Evolutionary conservation across 2,888 invertebrate species (phyloP).

Genomic region (Mimumesa dahlbomi): DNA sequence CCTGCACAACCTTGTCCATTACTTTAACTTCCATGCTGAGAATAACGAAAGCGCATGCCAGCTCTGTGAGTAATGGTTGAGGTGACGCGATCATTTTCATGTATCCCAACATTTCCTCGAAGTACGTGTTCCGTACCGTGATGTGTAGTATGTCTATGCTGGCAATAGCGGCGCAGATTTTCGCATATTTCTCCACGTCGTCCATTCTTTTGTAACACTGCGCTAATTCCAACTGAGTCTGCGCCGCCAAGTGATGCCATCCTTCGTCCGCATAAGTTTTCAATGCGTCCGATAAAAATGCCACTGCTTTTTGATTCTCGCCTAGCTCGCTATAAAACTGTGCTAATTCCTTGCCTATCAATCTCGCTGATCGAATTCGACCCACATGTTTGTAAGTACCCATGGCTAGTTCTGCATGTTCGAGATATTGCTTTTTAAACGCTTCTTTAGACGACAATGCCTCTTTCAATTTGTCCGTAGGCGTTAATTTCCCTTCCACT

Average conservation of each 20-base stretch:
- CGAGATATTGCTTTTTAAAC: conserved; percentile 95
- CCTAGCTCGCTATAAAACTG: conserved; percentile 93
- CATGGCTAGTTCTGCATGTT: conserved; percentile 96
- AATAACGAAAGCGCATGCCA: conserved; percentile 83
- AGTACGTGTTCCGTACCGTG: conserved; percentile 88
- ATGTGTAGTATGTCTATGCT: conserved; percentile 88
- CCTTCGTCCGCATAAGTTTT: conserved; percentile 93
- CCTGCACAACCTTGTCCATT: conserved; percentile 83
- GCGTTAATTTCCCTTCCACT: conserved; percentile 81
- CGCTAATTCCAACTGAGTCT: conserved; percentile 91
- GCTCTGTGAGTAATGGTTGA: conserved; percentile 82
- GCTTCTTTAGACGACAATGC: conserved; percentile 93
- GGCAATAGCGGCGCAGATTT: conserved; percentile 90
- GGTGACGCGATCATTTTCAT: conserved; percentile 81
- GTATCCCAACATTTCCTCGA: conserved; percentile 90
- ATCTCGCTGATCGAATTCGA: conserved; percentile 89
- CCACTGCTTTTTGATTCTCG: conserved; percentile 93
- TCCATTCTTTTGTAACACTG: conserved; percentile 91
- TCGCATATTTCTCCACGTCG: conserved; percentile 88
- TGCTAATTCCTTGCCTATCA: conserved; percentile 94
- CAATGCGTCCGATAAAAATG: conserved; percentile 92
- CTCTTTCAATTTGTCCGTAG: conserved; percentile 93
- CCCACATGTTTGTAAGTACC: conserved; percentile 97
- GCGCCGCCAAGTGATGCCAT: conserved; percentile 91
- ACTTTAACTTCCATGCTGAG: conserved; percentile 82